These are phyloP conservation scores for Drosophila pseudoananassae DNA, from an alignment of 1,140 invertebrate genomes.

Conservation along the genomic window DNA sequence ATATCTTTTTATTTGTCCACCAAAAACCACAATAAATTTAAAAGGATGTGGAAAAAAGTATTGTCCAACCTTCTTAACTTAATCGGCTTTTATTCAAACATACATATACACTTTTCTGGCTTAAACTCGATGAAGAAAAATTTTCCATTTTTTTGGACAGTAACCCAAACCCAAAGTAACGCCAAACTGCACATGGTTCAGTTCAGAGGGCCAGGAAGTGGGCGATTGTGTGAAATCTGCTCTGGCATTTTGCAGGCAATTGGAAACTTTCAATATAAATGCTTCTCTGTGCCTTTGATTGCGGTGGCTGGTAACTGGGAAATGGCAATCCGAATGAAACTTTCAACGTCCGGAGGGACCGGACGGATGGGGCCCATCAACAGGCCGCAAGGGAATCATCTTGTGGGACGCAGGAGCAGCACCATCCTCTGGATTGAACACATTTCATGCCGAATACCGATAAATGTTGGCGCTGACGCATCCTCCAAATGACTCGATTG, in stretches of 20 bases:
- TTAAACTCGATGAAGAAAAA: slow-evolving; percentile 11
- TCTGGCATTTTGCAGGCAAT: slow-evolving; percentile 50
- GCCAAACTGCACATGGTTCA: slow-evolving; percentile 4
- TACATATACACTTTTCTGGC: neutral
- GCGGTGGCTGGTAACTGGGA: slow-evolving; percentile 24
- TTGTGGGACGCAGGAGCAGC: slow-evolving; percentile 4
- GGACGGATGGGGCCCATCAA: slow-evolving; percentile 45
- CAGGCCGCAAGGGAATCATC: slow-evolving; percentile 38
- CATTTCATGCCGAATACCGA: slow-evolving; percentile 26
- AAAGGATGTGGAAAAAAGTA: slow-evolving; percentile 2
- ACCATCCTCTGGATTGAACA: slow-evolving; percentile 12
- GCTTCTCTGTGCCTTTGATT: slow-evolving; percentile 44
- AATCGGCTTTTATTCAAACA: slow-evolving; percentile 31
- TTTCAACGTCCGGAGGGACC: slow-evolving; percentile 18
- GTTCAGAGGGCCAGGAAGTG: neutral
- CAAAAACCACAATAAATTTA: slow-evolving; percentile 6
- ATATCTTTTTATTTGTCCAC: neutral
- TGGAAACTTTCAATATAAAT: slow-evolving; percentile 53
- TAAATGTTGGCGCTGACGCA: slow-evolving; percentile 42
- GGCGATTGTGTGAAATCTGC: slow-evolving; percentile 14
- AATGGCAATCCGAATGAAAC: slow-evolving; percentile 39
- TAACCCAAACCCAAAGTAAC: slow-evolving; percentile 1
- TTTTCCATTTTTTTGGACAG: slow-evolving; percentile 1
- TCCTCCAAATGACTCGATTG: slow-evolving; percentile 41
- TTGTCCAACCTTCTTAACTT: slow-evolving; percentile 23